Base-by-base conservation (phyloP, 92 coral and sea anemone species). In the Epizoanthus stellaris region DNA sequence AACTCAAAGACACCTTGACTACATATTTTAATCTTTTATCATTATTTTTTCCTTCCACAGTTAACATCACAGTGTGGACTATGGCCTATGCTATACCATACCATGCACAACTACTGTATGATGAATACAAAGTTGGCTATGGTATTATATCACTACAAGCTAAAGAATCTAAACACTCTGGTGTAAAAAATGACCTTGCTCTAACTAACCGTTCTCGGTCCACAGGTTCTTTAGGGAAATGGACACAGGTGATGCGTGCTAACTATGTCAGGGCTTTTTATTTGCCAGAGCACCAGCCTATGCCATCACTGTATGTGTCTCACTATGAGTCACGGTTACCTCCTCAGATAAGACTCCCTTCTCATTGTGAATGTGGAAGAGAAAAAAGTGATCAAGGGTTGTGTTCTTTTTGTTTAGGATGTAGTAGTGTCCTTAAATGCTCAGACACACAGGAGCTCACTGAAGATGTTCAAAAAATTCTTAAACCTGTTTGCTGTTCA, bases 61-160 rank as follows among this genome's bases (percentile, higher is more conserved):
- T 88, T 16, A 76, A 84, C 56, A 68, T 88, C 21, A 88, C 82
- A 3, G 83, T 88, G 47, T 86, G 88, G 90, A 80, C 90, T 3
- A 54, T 90, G 15, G 90, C 80, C 34, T 81, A 90, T 75, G 93
- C 87, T 76, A 53, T 90, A 40, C 90, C 93, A 11, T 86, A 86
- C 61, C 93, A 90, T 76, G 84, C 87, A 8, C 21, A 82, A 57
- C 75, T 59, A 42, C 73, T 90, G 80, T 75, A 67, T 71, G 59
- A 75, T 23, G 53, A 70, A 25, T 86, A 75, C 49, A 80, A 61
- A 47, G 85, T 84, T 16, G 88, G 88, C 13, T 84, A 76, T 68
- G 85, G 86, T 40, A 89, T 85, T 39, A 62, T 77, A 25, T 84
- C 88, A 6, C 52, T 70, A 30, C 91, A 88, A 59, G 87, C 88